Base-by-base conservation (phyloP, 2,113 vertebrate species). In the Bufo gargarizans region DNA sequence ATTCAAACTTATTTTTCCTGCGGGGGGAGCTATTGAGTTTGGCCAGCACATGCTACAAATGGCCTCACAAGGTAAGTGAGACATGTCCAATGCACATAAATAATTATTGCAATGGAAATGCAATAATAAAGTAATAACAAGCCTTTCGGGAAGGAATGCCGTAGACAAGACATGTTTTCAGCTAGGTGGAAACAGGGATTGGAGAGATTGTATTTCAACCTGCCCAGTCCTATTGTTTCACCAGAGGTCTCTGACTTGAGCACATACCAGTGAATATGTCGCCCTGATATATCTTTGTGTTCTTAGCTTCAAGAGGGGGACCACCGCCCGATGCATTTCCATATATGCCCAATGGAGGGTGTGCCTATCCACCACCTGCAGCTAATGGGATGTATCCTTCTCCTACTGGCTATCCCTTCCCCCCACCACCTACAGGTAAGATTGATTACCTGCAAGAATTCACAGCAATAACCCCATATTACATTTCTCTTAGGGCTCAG, bases 11-110 rank as follows among this genome's bases (percentile, higher is more conserved):
- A 91, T 95, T 65, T 99, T 99, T 86, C 92, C 91, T 55, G 94
- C 96, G 2, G 98, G 98, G 49, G 98, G 98, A 19, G 98, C 98
- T 20, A 99, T 99, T 1, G 98, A 99, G 93, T 99, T 99, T 50
- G 98, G 98, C 55, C 97, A 99, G 89, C 92, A 93, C 58, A 99
- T 99, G 98, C 92, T 99, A 53, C 97, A 98, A 89, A 96, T 97
- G 77, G 98, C 98, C 0, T 95, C 97, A 8, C 98, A 99, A 96
- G 98, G 98, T 99, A 95, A 0, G 77, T 19, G 11, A 19, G 3
- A 19, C 58, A 33, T 43, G 17, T 22, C 0, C 14, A 78, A 22
- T 56, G 16, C 16, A 19, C 14, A 13, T 19, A 47, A 16, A 74
- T 19, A 19, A 17, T 47, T 13, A 47, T 4, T 65, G 61, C 17